These are phyloP conservation scores for Aspidiotus destructor DNA, from an alignment of 2,888 invertebrate species.

Conservation along the genomic window DNA sequence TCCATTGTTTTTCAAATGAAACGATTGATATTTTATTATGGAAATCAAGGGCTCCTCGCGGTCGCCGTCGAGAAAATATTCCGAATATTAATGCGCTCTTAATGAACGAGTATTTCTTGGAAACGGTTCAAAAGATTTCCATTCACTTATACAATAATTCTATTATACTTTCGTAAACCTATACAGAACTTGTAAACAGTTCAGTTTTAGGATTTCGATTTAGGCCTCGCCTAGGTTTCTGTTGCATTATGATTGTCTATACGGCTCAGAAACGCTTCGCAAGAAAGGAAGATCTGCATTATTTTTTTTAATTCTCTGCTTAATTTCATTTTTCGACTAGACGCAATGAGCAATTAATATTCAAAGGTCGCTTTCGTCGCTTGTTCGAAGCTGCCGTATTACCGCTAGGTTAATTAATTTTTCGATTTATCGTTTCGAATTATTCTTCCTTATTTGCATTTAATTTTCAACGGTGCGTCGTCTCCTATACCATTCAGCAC, in stretches of 20 bases:
- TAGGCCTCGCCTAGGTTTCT: too few species aligned
- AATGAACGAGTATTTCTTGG: background rate
- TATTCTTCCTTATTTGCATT: constrained; percentile 1
- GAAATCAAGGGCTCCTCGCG: too few species aligned
- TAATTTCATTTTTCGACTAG: background rate
- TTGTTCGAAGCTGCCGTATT: background rate
- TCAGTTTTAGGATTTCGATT: too few species aligned
- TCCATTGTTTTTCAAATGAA: too few species aligned
- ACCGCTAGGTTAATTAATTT: background rate
- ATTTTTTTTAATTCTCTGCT: background rate
- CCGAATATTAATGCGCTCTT: background rate
- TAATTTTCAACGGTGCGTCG: background rate
- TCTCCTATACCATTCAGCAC: too few species aligned
- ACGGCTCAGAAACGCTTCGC: too few species aligned
- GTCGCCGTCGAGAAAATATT: background rate
- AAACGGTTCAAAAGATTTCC: background rate
- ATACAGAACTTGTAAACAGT: too few species aligned
- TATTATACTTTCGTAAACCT: too few species aligned
- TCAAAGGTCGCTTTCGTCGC: constrained; percentile 25
- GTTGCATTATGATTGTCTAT: too few species aligned
- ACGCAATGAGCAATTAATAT: constrained; percentile 30
- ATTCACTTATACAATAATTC: background rate
- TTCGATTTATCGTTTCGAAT: constrained; percentile 1
- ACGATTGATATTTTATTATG: too few species aligned
- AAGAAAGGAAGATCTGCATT: too few species aligned